These are phyloP conservation scores for Chymomyza fuscimana DNA, from an alignment of 2,888 invertebrate genomes.

Conservation along the genomic window DNA sequence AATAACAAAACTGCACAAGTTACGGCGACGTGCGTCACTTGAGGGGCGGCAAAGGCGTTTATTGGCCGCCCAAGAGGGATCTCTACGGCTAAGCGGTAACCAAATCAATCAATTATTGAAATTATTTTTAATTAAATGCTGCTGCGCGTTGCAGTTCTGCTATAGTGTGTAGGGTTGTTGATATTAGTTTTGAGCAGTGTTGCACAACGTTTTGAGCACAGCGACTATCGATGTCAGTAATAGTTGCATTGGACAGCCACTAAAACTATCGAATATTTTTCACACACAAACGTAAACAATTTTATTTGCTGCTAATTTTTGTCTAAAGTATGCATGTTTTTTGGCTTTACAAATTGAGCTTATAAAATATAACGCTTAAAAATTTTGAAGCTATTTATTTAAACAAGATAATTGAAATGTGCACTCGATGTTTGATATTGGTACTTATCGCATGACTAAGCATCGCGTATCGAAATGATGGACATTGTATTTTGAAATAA, in stretches of 20 bases:
- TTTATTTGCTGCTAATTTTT: too few relatives aligned
- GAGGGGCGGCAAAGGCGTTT: conserved; percentile 31
- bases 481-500: too few relatives aligned
- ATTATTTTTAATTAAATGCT: conserved; percentile 34
- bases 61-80: conserved; percentile 30
- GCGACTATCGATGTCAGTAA: background rate
- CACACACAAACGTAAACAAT: too few relatives aligned
- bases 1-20: conserved; percentile 38
- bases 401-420: too few relatives aligned
- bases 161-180: background rate
- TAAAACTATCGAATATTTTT: background rate
- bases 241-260: background rate
- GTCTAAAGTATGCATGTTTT: too few relatives aligned
- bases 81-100: conserved; percentile 29
- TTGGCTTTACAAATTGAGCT: too few relatives aligned
- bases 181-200: background rate
- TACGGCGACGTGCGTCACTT: conserved; percentile 38
- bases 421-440: too few relatives aligned
- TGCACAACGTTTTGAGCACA: background rate
- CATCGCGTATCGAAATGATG: too few relatives aligned
- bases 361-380: too few relatives aligned
- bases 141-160: conserved; percentile 34
- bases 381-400: too few relatives aligned
- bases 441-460: too few relatives aligned
- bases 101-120: conserved; percentile 29